A percentile compares a stretch with the other conserved stretches of the same genome.
phyloP scores from a whole-genome alignment of 2,797 vertebrate genomes.

The Peromyscus eremicus region DNA sequence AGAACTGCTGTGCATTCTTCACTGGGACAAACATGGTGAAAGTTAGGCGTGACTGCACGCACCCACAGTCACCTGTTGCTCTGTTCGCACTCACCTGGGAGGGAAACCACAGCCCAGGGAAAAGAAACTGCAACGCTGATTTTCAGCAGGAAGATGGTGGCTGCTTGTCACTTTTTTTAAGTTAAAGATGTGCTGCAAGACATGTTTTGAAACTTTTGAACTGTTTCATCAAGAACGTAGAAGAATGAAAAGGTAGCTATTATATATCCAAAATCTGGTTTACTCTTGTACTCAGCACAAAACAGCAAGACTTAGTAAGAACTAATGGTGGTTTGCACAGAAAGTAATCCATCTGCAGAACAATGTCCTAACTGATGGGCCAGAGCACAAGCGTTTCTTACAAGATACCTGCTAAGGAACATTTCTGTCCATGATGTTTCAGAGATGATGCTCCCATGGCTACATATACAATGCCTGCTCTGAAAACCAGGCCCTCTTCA shows the following conservation, averaged over 20 bases:
- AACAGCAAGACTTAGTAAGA: neutral
- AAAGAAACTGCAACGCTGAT: conserved; percentile 23
- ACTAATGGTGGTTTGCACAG: neutral
- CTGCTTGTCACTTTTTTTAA: conserved; percentile 13
- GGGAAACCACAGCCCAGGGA: neutral
- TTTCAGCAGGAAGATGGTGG: conserved; percentile 29
- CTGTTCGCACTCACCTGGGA: conserved; percentile 26
- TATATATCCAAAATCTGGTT: conserved; percentile 21
- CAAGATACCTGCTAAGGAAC: neutral
- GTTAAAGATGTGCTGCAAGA: conserved; percentile 29
- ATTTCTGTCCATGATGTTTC: conserved; percentile 14
- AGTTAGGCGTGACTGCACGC: neutral
- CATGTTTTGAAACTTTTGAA: conserved; percentile 29
- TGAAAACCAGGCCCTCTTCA: neutral
- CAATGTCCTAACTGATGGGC: neutral
- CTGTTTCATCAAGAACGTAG: neutral
- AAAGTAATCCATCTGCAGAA: conserved; percentile 19
- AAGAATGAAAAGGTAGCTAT: neutral
- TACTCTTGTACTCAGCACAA: neutral
- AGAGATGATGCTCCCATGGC: conserved; percentile 29
- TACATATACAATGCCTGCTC: neutral
- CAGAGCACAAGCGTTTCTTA: conserved; percentile 20
- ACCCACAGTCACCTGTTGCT: neutral
- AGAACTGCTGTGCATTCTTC: conserved; percentile 33
- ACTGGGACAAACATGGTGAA: neutral